These are phyloP conservation scores for Oppia nitens DNA, from an alignment of 1,140 invertebrate species.

Conservation along the genomic window DNA sequence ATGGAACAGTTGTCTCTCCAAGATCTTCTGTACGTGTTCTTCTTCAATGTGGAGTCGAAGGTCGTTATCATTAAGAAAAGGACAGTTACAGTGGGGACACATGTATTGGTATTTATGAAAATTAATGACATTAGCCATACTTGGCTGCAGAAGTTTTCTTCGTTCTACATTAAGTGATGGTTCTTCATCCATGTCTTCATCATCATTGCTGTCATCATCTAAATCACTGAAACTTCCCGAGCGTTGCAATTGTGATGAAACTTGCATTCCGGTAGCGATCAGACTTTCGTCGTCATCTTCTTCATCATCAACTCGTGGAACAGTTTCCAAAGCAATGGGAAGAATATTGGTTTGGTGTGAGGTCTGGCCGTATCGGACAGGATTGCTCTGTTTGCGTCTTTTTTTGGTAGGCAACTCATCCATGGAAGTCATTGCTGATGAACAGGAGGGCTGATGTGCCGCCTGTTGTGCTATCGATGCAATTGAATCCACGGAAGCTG, in stretches of 20 bases:
- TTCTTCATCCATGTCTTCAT: constrained; percentile 12
- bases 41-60: constrained; percentile 25
- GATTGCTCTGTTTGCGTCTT: constrained; percentile 29
- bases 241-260: background rate
- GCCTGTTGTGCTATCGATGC: background rate
- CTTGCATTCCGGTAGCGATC: constrained; percentile 13
- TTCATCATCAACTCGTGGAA: background rate
- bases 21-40: constrained; percentile 23
- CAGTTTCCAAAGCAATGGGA: background rate
- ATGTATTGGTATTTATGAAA: background rate
- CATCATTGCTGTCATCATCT: background rate
- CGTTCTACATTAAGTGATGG: background rate
- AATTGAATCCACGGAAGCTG: background rate
- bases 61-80: constrained; percentile 22
- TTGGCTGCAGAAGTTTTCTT: constrained; percentile 10
- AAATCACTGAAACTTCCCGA: background rate
- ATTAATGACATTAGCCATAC: background rate
- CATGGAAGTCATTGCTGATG: background rate
- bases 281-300: constrained; percentile 7
- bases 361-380: constrained; percentile 20
- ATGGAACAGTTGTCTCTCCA: constrained; percentile 19
- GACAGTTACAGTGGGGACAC: constrained; percentile 23
- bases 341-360: background rate
- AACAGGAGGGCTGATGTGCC: background rate
- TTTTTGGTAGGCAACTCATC: constrained; percentile 25